These are phyloP conservation scores for Nysson spinosus DNA, from an alignment of 2,888 invertebrate species.

Conservation along the genomic window DNA sequence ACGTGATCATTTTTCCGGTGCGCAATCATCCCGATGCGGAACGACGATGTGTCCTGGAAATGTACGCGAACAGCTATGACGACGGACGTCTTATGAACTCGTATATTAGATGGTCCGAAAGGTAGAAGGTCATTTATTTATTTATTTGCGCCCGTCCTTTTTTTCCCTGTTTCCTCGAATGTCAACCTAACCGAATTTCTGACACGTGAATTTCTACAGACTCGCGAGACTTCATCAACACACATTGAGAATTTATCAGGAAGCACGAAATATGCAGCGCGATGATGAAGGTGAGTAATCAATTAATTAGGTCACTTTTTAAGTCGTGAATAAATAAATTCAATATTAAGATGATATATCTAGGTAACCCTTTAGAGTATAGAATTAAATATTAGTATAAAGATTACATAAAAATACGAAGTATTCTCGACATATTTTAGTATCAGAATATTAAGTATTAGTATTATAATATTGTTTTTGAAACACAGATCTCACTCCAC, in stretches of 20 bases:
- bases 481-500: no score
- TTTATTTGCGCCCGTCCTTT: not conserved
- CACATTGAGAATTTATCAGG: slow-evolving; percentile 24
- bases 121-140: slow-evolving; percentile 14
- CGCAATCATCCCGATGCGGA: not conserved
- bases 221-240: slow-evolving; percentile 35
- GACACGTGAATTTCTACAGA: no score
- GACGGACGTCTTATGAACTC: slow-evolving; percentile 36
- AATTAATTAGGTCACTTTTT: slow-evolving; percentile 10
- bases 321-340: no score
- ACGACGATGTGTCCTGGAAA: slow-evolving; percentile 1
- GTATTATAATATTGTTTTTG: no score
- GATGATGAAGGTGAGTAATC: slow-evolving; percentile 39
- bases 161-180: not conserved
- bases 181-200: no score
- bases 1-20: not conserved
- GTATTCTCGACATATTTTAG: no score
- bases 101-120: slow-evolving; percentile 36
- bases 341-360: not conserved
- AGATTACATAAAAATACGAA: no score
- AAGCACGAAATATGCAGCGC: slow-evolving; percentile 20
- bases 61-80: slow-evolving; percentile 41
- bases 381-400: no score
- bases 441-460: no score
- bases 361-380: slow-evolving; percentile 18